A percentile compares a stretch with the other conserved stretches of the same genome.
These are phyloP conservation scores for Gallinago stenura DNA, from an alignment of 2,797 vertebrate genomes.

Conservation along the genomic window DNA sequence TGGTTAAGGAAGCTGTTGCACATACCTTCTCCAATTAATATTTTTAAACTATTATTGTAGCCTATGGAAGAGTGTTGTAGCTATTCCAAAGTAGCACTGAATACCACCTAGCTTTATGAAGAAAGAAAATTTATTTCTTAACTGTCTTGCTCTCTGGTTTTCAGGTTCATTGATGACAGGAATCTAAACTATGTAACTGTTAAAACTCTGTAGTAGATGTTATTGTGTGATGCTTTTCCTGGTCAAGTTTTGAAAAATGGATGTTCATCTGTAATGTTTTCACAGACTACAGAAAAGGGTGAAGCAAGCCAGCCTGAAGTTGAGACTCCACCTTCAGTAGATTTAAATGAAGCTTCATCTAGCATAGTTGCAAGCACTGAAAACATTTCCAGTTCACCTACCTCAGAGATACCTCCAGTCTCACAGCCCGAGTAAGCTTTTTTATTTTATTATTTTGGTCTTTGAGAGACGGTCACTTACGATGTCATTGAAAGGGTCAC, in stretches of 20 bases:
- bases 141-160: neutral
- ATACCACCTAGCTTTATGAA: neutral
- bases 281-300: conserved; percentile 82
- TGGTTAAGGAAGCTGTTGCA: neutral
- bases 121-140: neutral
- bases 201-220: neutral
- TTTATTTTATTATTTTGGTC: neutral
- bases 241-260: neutral
- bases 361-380: conserved; percentile 74
- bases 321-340: conserved; percentile 67
- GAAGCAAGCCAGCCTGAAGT: conserved; percentile 74
- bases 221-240: neutral
- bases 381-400: conserved; percentile 90
- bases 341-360: conserved; percentile 74
- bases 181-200: neutral
- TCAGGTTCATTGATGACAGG: neutral
- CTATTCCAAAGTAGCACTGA: neutral
- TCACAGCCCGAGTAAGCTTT: conserved; percentile 85
- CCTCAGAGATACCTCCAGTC: conserved; percentile 86
- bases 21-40: neutral
- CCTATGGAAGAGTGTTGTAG: neutral
- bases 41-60: neutral
- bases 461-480: neutral
- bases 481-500: neutral
- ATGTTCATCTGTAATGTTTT: neutral